Evolutionary conservation across 1,140 invertebrate species (phyloP).

Genomic region (Idris sp.): DNA sequence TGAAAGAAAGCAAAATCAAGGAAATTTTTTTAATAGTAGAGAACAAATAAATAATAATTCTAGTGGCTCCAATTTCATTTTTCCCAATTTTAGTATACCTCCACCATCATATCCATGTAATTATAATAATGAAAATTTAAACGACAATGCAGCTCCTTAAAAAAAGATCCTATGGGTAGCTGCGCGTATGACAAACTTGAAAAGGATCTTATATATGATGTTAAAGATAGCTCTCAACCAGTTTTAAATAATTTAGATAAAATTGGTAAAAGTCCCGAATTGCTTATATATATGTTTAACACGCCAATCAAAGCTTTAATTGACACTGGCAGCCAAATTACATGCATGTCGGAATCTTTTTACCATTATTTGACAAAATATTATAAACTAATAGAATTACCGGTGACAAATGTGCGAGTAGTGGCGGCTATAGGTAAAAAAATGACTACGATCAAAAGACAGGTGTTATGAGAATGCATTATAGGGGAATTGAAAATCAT

Average conservation of each 20-base stretch:
- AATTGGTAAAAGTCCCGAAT: not conserved
- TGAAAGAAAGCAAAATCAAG: too few relatives aligned
- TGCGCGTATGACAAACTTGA: conserved; percentile 16
- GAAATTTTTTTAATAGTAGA: conserved; percentile 11
- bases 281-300: conserved; percentile 6
- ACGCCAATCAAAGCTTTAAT: conserved; percentile 12
- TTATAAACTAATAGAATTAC: conserved; percentile 13
- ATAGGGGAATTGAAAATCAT: not conserved
- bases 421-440: conserved; percentile 22
- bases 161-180: conserved; percentile 18
- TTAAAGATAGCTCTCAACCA: not conserved
- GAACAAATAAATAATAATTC: not conserved
- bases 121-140: conserved; percentile 16
- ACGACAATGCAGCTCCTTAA: conserved; percentile 20
- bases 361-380: conserved; percentile 16
- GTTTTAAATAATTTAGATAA: too few relatives aligned
- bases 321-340: conserved; percentile 34
- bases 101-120: conserved; percentile 3
- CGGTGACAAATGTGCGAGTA: conserved; percentile 19
- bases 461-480: too few relatives aligned
- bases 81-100: conserved; percentile 9
- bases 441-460: conserved; percentile 25
- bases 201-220: not conserved
- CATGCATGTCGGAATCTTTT: conserved; percentile 25
- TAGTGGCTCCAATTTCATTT: too few relatives aligned